These are phyloP conservation scores for Sepiola atlantica DNA, from an alignment of 2,888 invertebrate genomes.

Conservation along the genomic window DNA sequence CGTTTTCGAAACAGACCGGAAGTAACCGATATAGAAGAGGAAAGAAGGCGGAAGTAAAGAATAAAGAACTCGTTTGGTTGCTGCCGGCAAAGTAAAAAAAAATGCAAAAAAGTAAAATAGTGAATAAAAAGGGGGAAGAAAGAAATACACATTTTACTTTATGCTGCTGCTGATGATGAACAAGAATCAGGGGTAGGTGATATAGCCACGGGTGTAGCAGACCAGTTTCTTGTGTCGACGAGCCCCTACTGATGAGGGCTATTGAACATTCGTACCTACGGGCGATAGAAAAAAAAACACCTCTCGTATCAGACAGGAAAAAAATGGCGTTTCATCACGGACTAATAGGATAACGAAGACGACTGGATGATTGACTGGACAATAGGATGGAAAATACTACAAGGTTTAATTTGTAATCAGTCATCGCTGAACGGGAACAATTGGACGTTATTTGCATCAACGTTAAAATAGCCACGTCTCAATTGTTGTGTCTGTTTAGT, in stretches of 20 bases:
- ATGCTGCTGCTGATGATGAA: neutral
- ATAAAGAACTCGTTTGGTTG: neutral
- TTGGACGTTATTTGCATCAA: neutral
- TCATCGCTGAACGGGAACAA: neutral
- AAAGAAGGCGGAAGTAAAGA: neutral
- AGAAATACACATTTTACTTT: slow-evolving; percentile 1
- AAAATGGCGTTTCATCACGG: neutral
- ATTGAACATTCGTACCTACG: slow-evolving; percentile 32
- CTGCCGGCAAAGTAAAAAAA: neutral
- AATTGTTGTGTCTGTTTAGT: neutral
- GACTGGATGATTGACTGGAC: neutral
- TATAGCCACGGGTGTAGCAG: neutral
- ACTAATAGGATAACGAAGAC: neutral
- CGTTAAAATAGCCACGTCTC: neutral
- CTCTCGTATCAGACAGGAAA: neutral
- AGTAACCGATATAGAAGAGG: neutral
- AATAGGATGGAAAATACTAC: neutral
- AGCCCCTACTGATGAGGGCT: slow-evolving; percentile 20
- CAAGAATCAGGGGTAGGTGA: neutral
- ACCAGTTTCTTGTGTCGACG: neutral
- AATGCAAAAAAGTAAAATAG: neutral
- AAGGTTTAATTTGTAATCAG: neutral
- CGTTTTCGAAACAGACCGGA: neutral
- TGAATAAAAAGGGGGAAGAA: neutral
- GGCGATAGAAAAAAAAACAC: slow-evolving; percentile 4